A percentile compares a stretch with the other conserved stretches of the same genome.
These are phyloP conservation scores for Aporrectodea caliginosa DNA, from an alignment of 1,140 invertebrate species.

Conservation along the genomic window DNA sequence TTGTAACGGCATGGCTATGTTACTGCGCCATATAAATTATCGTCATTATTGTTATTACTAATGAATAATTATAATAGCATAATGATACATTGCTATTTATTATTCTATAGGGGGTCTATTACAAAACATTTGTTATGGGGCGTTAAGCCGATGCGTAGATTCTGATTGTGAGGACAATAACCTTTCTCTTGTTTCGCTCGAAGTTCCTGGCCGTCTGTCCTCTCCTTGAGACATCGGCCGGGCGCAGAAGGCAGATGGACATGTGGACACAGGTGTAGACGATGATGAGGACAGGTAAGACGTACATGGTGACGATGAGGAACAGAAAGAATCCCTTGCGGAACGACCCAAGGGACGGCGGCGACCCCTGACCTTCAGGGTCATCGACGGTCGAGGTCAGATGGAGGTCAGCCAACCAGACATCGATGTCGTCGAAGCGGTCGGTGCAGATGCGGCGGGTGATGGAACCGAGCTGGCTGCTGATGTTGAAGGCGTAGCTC, in stretches of 20 bases:
- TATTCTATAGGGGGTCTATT: too few relatives aligned
- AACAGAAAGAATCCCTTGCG: slow-evolving; percentile 55
- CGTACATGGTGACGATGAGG: slow-evolving; percentile 56
- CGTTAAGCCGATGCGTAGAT: too few relatives aligned
- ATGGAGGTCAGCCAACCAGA: too few relatives aligned
- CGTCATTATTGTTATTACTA: too few relatives aligned
- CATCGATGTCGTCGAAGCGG: slow-evolving; percentile 48
- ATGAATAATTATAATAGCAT: too few relatives aligned
- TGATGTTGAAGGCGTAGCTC: slow-evolving; percentile 43
- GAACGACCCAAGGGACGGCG: slow-evolving; percentile 41
- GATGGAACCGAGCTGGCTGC: slow-evolving; percentile 51
- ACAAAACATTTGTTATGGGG: too few relatives aligned
- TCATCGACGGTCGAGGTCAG: too few relatives aligned
- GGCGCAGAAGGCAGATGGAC: slow-evolving; percentile 38
- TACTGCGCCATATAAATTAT: too few relatives aligned
- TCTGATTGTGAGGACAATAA: neutral
- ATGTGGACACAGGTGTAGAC: slow-evolving; percentile 56
- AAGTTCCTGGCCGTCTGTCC: neutral
- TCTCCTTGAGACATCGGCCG: neutral
- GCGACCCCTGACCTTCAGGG: slow-evolving; percentile 34
- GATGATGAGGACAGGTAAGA: slow-evolving; percentile 55
- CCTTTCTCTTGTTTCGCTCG: neutral
- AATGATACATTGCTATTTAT: too few relatives aligned
- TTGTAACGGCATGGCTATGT: too few relatives aligned
- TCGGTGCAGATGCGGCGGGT: slow-evolving; percentile 54